Conservation (phyloP, 1,140 invertebrate species). For the Tribolium castaneum region DNA sequence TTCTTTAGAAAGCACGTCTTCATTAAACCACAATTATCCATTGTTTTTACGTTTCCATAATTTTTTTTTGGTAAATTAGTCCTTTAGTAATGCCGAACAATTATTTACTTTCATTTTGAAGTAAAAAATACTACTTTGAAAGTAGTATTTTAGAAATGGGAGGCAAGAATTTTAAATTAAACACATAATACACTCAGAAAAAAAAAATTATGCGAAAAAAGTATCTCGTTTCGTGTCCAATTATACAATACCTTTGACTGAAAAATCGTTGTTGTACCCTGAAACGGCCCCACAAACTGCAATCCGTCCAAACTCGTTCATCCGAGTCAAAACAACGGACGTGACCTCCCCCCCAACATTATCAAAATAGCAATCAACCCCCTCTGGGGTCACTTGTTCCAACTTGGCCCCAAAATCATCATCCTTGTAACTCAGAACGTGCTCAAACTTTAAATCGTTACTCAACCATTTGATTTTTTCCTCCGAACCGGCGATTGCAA, state of each 20-base stretch:
- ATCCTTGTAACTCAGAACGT: constrained; percentile 77
- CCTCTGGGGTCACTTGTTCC: constrained; percentile 72
- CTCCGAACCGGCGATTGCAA: constrained; percentile 76
- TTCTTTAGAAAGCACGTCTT: too few species aligned
- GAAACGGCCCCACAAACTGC: constrained; percentile 74
- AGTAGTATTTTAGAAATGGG: too few species aligned
- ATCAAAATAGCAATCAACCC: constrained; percentile 79
- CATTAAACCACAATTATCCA: too few species aligned
- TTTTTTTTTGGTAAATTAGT: too few species aligned
- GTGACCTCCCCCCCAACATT: constrained; percentile 77
- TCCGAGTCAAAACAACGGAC: constrained; percentile 69
- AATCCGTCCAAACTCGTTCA: constrained; percentile 72
- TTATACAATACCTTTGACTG: background rate
- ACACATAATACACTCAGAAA: too few species aligned
- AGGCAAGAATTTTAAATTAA: too few species aligned
- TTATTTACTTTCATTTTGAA: too few species aligned
- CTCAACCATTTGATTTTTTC: constrained; percentile 75
- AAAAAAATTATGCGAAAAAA: too few species aligned
- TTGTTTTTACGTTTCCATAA: too few species aligned
- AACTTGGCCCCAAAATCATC: constrained; percentile 66
- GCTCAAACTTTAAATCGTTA: constrained; percentile 72
- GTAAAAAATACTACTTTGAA: too few species aligned
- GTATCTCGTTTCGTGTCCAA: too few species aligned
- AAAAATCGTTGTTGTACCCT: constrained; percentile 65
- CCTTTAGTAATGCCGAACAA: too few species aligned